A percentile compares a stretch with the other conserved stretches of the same genome.
These are phyloP conservation scores for Gymnocypris eckloni DNA, from an alignment of 2,797 vertebrate species.

Conservation along the genomic window DNA sequence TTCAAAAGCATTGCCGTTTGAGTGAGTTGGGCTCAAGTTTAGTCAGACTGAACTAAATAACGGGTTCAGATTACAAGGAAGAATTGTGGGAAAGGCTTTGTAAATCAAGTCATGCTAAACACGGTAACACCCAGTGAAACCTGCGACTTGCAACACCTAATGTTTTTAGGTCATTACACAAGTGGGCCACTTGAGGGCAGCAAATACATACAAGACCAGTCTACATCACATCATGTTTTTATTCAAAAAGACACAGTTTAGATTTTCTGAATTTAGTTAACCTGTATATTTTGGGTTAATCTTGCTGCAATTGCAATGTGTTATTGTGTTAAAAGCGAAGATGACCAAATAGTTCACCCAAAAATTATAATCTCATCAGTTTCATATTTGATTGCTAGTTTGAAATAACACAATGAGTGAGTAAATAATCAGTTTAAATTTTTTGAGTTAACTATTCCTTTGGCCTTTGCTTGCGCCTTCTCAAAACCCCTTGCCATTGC, in stretches of 20 bases:
- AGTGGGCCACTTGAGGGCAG: constrained; percentile 44
- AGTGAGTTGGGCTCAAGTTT: constrained; percentile 31
- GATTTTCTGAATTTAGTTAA: background rate
- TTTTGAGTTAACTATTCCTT: background rate
- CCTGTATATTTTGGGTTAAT: background rate
- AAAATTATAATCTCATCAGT: background rate
- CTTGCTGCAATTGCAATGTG: background rate
- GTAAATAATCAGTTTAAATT: background rate
- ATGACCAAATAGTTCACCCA: background rate
- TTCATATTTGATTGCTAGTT: background rate
- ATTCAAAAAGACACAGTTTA: background rate
- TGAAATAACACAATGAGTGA: background rate
- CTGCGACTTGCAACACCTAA: background rate
- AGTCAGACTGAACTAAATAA: background rate
- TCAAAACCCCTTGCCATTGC: background rate
- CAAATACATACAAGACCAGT: background rate
- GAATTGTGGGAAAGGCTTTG: background rate
- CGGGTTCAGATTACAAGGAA: background rate
- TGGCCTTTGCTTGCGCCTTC: background rate
- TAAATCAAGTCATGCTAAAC: background rate
- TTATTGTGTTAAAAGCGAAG: background rate
- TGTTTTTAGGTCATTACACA: background rate
- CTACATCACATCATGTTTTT: background rate
- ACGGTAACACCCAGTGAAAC: background rate
- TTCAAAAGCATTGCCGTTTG: background rate